Base-by-base conservation (phyloP, 2,113 vertebrate species). In the Tetrax tetrax region DNA sequence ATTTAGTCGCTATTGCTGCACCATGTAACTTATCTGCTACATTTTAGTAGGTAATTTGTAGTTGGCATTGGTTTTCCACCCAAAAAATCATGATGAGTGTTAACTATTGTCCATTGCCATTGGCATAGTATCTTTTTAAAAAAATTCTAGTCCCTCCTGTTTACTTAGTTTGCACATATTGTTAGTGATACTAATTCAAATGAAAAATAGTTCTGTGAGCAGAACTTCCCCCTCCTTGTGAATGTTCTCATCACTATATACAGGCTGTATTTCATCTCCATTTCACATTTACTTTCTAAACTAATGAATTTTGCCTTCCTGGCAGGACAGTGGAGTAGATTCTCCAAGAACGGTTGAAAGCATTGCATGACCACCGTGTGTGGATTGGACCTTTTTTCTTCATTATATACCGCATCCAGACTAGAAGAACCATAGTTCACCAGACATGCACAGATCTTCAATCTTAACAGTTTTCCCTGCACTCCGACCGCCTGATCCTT, bases 111-210 rank as follows among this genome's bases (percentile, higher is more conserved):
- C 63, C 31, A 25, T 19, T 65, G 21, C 1, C 35, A 23, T 10
- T 24, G 28, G 4, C 14, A 50, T 28, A 41, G 24, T 24, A 31
- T 43, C 4, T 27, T 27, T 18, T 17, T 41, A 23, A 60, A 5
- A 47, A 61, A 47, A 61, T n/a, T 51, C 16, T 64, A 0, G 0
- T 53, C 16, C 53, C 14, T 56, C 2, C 3, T 87, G 3, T 70
- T 65, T 68, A 11, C 6, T 64, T 79, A 33, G 6, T 79, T 85
- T 18, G 23, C 51, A 56, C 31, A 43, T 43, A 54, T 14, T 64
- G 29, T 14, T 19, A 70, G 18, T 29, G 8, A 72, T 76, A 43
- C 0, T 56, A 47, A 69, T 80, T 56, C 13, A 65, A 69, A 86
- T 14, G 8, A 65, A 72, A 82, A 74, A 25, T 10, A 13, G 15